Evolutionary conservation across 2,888 invertebrate species (phyloP).

Genomic region (Campoplex nolae): DNA sequence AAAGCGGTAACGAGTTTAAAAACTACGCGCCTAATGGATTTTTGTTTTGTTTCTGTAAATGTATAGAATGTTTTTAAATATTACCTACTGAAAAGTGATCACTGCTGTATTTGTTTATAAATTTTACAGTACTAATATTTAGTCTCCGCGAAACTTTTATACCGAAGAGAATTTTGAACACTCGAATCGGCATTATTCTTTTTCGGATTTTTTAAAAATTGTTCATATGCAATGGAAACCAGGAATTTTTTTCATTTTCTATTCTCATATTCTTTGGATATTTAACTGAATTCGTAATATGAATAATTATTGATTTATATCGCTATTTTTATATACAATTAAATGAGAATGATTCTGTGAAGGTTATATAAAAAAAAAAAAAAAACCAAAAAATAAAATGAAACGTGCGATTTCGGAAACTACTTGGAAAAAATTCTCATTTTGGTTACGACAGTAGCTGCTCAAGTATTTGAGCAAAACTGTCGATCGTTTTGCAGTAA

Average conservation of each 20-base stretch:
- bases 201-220: neutral
- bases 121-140: neutral
- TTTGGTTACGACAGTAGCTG: neutral
- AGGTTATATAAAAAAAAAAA: neutral
- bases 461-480: neutral
- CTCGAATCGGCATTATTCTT: neutral
- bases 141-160: neutral
- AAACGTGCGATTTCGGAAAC: neutral
- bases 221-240: neutral
- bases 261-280: neutral
- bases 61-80: neutral
- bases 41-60: neutral
- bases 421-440: neutral
- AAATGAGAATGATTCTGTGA: neutral
- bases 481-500: neutral
- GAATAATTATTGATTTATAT: neutral
- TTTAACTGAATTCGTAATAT: neutral
- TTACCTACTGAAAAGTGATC: too few relatives aligned
- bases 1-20: neutral
- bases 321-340: conserved; percentile 1
- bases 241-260: neutral
- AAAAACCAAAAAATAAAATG: neutral
- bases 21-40: neutral
- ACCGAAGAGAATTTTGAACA: neutral
- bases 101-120: neutral